These are phyloP conservation scores for Fulmarus glacialis DNA, from an alignment of 2,113 vertebrate genomes.

Conservation along the genomic window DNA sequence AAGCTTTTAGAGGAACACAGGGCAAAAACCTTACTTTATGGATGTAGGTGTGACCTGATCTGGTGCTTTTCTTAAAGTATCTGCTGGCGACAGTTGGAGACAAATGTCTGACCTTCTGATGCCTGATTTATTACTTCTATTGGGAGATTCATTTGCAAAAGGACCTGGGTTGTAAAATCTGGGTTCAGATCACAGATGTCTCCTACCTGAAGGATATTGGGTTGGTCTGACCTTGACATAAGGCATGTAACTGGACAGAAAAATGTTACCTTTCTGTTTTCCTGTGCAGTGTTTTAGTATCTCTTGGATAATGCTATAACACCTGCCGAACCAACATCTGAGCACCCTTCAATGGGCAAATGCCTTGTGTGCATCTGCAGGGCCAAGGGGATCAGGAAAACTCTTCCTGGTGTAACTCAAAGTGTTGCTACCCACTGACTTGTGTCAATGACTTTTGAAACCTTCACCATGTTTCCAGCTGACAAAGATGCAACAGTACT, in stretches of 20 bases:
- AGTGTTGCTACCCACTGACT: neutral
- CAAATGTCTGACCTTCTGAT: neutral
- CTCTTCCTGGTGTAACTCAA: neutral
- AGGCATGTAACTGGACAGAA: neutral
- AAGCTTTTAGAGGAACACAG: neutral
- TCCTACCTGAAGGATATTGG: neutral
- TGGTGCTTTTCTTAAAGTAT: neutral
- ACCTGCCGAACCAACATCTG: neutral
- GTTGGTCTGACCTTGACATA: neutral
- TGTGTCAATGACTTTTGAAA: neutral
- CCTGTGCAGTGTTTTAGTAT: neutral
- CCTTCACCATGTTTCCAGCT: neutral
- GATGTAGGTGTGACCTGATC: neutral
- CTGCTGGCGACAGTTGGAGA: neutral
- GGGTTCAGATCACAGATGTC: neutral
- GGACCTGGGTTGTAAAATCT: neutral
- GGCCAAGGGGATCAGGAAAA: neutral
- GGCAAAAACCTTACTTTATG: neutral
- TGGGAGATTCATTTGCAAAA: neutral
- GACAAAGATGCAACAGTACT: neutral
- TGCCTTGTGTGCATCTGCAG: too few relatives aligned
- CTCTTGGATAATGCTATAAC: neutral
- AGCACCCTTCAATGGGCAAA: neutral
- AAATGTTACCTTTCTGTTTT: neutral
- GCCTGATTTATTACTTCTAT: neutral